Evolutionary conservation across 2,888 invertebrate species (phyloP), one percentile per base, ranked within the genome.

Genomic region (Allygus modestus): DNA sequence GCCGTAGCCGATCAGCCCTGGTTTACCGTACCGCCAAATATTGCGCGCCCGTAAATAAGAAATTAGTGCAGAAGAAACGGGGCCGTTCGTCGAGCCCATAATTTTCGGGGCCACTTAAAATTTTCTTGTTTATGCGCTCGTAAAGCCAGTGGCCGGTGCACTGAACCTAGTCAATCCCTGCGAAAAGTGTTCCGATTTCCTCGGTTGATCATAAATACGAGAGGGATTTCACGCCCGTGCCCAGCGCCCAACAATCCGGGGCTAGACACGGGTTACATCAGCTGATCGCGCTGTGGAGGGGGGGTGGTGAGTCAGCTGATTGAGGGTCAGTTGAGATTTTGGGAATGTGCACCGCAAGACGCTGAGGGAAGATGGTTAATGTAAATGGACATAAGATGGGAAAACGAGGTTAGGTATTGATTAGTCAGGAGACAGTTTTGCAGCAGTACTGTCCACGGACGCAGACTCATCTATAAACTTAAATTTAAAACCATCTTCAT

Each of bases 101-200:
- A 65, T 65, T 65, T 65, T 65, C 15, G 31, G 31, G 65, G 26
- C 65, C 65, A 65, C 65, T 65, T 65, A 65, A 65, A 65, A 65
- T 28, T 65, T 12, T 11, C 31, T 28, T 65, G 31, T 65, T 65
- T 65, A 65, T 65, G 65, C 31, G 31, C 9, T 15, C 65, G 28
- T 65, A 65, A 65, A 65, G 28, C 5, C 65, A 17, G 26, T 54
- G 28, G 65, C 31, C 65, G 28, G 28, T 65, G 26, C 65, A 28
- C 15, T 15, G 65, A n/a, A 17, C 12, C 17, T 46, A 54, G 54
- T 23, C 54, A 17, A 54, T 54, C 54, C 4, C 54, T 23, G 1
- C 54, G 5, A 65, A n/a, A 31, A 28, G 65, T 23, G 58, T 31
- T 28, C 0, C 65, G 65, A 17, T 65, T 31, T 28, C 28, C 65